Evolutionary conservation across 2,888 invertebrate species (phyloP), one percentile per base, ranked within the genome.

Genomic region (Sminthurides aquaticus): DNA sequence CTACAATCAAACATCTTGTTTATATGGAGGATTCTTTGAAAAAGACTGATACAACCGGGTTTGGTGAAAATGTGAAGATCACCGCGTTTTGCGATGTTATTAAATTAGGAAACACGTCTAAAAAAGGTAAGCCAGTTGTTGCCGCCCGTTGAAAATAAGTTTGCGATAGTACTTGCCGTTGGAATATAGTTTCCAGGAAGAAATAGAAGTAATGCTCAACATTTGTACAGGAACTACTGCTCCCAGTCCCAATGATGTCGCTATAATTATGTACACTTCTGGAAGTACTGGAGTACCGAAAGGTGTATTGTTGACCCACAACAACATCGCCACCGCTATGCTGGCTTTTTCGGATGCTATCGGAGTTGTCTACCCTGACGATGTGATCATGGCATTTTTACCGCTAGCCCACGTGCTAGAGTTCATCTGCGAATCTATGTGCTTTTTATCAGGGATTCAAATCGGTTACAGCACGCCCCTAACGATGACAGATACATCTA

Each of bases 231-330:
- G 83, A 74, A 77, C 80, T 24, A 80, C 82, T 2, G 82, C 85
- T 3, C 91, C 93, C 1, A 79, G 80, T 3, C 80, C 86, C 3
- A 81, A 85, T 18, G 97, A 98, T 79, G 86, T 88, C 2, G 98
- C 98, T 58, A 92, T 99, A 76, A 89, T 99, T 52, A 99, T 99
- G 98, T 99, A 98, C 82, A 99, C 98, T 1, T 95, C 94, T 74
- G 98, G 98, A 3, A 96, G 96, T 0, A 98, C 98, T 2, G 97
- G 96, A 61, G 86, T 89, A 67, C 96, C 96, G 0, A 96, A 96
- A 81, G 96, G 95, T 76, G 90, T 92, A 18, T 78, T 90, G 24
- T 81, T 92, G 34, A 86, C 89, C 2, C 92, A 92, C 79, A 85
- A 84, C 76, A 92, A 92, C 80, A 86, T 91, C 77, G 82, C 91